Conservation (phyloP, 2,797 vertebrate genomes). For the Eleutherodactylus coqui region DNA sequence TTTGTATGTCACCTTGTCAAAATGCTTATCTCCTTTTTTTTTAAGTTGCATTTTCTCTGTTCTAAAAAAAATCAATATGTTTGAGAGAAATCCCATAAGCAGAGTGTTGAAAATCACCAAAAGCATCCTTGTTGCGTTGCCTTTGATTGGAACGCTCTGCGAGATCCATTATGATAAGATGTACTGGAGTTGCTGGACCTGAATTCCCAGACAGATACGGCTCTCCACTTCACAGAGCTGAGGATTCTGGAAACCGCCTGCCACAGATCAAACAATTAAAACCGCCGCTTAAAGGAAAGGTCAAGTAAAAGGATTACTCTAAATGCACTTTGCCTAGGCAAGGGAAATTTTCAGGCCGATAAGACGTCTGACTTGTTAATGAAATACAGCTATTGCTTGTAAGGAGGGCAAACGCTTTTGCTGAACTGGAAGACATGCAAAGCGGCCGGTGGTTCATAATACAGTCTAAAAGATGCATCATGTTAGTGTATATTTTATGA, state of each 20-base stretch:
- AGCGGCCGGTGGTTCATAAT: neutral
- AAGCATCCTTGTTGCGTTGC: conserved; percentile 18
- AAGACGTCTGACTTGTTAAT: neutral
- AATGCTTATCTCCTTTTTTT: conserved; percentile 46
- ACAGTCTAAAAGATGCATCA: neutral
- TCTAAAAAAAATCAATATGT: conserved; percentile 48
- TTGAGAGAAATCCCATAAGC: conserved; percentile 48
- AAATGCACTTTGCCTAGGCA: conserved; percentile 21
- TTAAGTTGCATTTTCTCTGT: conserved; percentile 51
- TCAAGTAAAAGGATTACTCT: conserved; percentile 41
- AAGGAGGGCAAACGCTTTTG: neutral
- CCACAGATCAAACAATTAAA: conserved; percentile 48
- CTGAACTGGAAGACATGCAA: neutral
- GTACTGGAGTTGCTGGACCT: neutral
- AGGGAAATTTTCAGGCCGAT: conserved; percentile 4
- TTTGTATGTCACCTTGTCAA: conserved; percentile 56
- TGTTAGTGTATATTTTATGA: too few species aligned
- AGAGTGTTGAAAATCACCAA: conserved; percentile 25
- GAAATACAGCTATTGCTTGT: neutral
- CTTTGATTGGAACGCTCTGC: conserved; percentile 34
- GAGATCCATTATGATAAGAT: conserved; percentile 42
- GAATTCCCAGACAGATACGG: conserved; percentile 2
- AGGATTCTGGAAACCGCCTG: conserved; percentile 1
- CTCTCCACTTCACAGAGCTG: conserved; percentile 23
- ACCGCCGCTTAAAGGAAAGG: conserved; percentile 29